Base-by-base conservation (phyloP, 35 echinoderm and acorn worm species). In the Lytechinus pictus region DNA sequence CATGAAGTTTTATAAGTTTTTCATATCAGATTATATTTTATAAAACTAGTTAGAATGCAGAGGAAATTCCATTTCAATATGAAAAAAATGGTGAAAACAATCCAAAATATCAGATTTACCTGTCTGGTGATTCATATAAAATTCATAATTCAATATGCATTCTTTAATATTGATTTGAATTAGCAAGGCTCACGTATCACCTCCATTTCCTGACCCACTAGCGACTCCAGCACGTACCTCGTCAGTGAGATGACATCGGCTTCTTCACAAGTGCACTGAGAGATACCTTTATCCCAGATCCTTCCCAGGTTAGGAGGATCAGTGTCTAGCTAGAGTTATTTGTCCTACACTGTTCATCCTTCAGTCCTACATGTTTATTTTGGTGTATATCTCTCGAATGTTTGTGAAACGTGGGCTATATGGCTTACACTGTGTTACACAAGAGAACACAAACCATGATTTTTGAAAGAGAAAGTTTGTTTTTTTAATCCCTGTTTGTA, bases 81-180 rank as follows among this genome's bases (percentile, higher is more conserved):
- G 5, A 3, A 79, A 79, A n/a, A 14, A 79, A 79, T 24, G 61
- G 19, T 19, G 66, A n/a, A 79, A 16, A 79, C 21, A 24, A 79
- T 19, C 66, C 66, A 14, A 14, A n/a, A 79, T 3, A 79, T 79
- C 66, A 79, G 66, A 79, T 79, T 79, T 79, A 79, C 66, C 66
- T 79, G 66, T 79, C 66, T 19, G 66, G 66, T 79, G 66, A 79
- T 79, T 79, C 66, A 79, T 79, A 24, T n/a, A 79, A 79, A 79
- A 79, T 79, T 79, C 21, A 79, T 79, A 24, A 79, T 16, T 6
- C 21, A 79, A 79, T 79, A 79, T 79, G 66, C 66, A 14, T 79
- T 79, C 66, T 79, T 79, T 79, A 24, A 79, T 79, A 79, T 79
- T 79, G 66, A 79, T 79, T 79, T 79, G 66, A 79, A 79, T 79